phyloP scores from a whole-genome alignment of 2,888 invertebrate species.

The Chouioia cunea region DNA sequence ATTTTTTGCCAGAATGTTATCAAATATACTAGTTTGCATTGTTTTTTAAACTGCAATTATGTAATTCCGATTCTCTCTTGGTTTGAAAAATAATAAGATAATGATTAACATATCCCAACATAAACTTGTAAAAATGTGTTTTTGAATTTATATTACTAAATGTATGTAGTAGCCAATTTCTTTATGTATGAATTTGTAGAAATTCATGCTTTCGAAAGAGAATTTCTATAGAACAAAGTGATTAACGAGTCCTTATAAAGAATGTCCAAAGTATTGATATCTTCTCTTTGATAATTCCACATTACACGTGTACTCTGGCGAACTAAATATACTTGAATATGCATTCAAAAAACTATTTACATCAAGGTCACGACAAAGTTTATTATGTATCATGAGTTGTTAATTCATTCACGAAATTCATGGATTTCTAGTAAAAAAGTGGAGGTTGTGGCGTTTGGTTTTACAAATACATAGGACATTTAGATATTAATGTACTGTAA shows the following conservation, averaged over 20 bases:
- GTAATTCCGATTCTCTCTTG: too few species aligned
- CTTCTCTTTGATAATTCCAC: slow-evolving; percentile 10
- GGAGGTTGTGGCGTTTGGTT: not conserved
- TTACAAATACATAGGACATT: not conserved
- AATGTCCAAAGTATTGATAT: slow-evolving; percentile 1
- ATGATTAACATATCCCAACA: too few species aligned
- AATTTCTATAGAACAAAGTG: not conserved
- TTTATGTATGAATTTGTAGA: not conserved
- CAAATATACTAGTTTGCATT: too few species aligned
- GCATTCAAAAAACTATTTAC: slow-evolving; percentile 37
- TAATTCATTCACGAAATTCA: too few species aligned
- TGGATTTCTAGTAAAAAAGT: not conserved
- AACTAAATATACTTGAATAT: slow-evolving; percentile 32
- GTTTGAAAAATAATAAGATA: too few species aligned
- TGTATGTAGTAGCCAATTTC: too few species aligned
- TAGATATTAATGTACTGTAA: not conserved
- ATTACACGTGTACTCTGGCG: slow-evolving; percentile 20
- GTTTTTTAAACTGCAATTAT: too few species aligned
- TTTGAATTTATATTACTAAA: too few species aligned
- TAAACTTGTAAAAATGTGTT: too few species aligned
- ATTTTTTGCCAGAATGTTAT: too few species aligned
- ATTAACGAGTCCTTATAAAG: not conserved
- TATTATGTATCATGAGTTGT: too few species aligned
- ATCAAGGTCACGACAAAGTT: slow-evolving; percentile 46
- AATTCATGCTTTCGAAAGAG: slow-evolving; percentile 10